Evolutionary conservation across 2,113 vertebrate species (phyloP).

Genomic region (Odobenus rosmarus): DNA sequence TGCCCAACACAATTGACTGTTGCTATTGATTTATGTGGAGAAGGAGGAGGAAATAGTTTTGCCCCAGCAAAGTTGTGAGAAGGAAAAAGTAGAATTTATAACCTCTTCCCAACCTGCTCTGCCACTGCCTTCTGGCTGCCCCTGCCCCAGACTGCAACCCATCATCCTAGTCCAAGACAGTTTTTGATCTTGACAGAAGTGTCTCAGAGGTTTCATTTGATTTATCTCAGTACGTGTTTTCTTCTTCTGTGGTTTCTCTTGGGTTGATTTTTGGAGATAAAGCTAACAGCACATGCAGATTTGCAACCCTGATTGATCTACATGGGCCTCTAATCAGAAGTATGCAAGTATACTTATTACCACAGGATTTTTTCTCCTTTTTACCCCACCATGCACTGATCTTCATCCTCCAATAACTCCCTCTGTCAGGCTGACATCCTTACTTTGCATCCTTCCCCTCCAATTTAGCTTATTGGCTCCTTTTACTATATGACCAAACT

Average conservation of each 20-base stretch:
- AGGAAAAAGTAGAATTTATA: background rate
- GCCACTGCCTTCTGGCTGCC: background rate
- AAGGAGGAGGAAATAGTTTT: background rate
- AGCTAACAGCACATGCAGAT: background rate
- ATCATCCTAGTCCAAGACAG: background rate
- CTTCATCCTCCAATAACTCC: background rate
- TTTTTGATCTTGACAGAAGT: background rate
- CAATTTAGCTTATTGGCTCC: background rate
- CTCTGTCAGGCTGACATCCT: background rate
- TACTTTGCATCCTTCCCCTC: background rate
- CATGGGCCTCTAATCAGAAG: background rate
- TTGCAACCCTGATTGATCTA: background rate
- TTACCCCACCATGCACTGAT: rapidly evolving
- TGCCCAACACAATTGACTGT: background rate
- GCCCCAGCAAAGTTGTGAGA: rapidly evolving
- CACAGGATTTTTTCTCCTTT: background rate
- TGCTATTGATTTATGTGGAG: background rate
- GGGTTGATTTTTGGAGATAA: background rate
- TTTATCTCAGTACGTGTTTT: background rate
- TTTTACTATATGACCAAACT: background rate
- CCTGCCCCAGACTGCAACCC: background rate
- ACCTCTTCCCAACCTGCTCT: background rate
- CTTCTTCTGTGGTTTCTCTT: background rate
- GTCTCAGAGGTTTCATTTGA: background rate
- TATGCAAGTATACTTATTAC: background rate